Percentiles rank a stretch among this genome's conserved stretches.
phyloP scores from a whole-genome alignment of 1,140 invertebrate genomes.

The Nephila pilipes region DNA sequence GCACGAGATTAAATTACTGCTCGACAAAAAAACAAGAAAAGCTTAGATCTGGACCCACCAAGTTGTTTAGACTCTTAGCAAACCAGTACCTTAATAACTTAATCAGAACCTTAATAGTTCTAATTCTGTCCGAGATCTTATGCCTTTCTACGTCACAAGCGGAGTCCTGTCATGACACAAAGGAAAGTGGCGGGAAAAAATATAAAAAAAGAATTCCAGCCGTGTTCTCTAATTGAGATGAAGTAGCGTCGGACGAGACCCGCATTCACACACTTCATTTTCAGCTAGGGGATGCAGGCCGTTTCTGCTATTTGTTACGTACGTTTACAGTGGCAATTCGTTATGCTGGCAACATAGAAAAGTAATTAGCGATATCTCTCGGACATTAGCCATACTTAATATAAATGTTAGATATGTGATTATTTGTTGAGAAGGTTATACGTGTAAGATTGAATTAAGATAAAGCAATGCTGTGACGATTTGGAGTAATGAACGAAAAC shows the following conservation, averaged over 20 bases:
- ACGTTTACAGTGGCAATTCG: background rate
- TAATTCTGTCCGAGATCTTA: conserved; percentile 22
- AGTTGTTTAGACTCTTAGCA: background rate
- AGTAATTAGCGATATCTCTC: background rate
- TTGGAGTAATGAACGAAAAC: too few species aligned
- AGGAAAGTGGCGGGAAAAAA: conserved; percentile 28
- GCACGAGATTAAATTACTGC: conserved; percentile 20
- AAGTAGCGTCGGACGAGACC: conserved; percentile 40
- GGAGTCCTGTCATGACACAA: conserved; percentile 13
- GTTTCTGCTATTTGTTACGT: background rate
- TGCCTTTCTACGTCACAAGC: background rate
- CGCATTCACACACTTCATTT: conserved; percentile 26
- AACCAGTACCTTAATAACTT: conserved; percentile 55
- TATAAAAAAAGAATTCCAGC: background rate
- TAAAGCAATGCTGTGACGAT: too few species aligned
- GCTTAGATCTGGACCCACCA: background rate
- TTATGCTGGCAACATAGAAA: background rate
- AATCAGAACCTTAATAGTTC: conserved; percentile 40
- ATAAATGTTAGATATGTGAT: background rate
- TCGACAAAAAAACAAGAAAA: background rate
- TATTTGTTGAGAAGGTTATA: background rate
- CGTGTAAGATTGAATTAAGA: too few species aligned
- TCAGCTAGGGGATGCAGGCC: background rate
- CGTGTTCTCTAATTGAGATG: conserved; percentile 48
- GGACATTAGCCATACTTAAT: background rate